Evolutionary conservation across 2,888 invertebrate species (phyloP).

Genomic region (Stenotaenia linearis): DNA sequence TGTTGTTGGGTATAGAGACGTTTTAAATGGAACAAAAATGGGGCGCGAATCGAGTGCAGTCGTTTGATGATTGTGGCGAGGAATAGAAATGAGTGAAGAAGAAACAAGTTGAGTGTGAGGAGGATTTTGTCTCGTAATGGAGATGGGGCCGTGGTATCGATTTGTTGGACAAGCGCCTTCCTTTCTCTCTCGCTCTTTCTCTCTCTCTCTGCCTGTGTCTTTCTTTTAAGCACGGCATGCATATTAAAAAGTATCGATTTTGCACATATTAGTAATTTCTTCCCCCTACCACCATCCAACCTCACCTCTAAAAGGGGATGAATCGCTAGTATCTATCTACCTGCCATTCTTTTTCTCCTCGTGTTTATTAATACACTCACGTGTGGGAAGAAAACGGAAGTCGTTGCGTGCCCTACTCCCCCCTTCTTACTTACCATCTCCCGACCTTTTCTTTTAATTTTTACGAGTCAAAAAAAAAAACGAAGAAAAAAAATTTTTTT

Average conservation of each 20-base stretch:
- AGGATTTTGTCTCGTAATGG: slow-evolving; percentile 28
- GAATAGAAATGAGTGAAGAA: slow-evolving; percentile 26
- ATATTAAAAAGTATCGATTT: slow-evolving; percentile 43
- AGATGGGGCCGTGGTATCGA: slow-evolving; percentile 30
- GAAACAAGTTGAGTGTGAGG: slow-evolving; percentile 26
- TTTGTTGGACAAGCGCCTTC: slow-evolving; percentile 30
- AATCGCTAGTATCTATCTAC: slow-evolving; percentile 32
- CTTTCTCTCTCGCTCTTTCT: slow-evolving; percentile 23
- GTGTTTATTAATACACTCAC: slow-evolving; percentile 24
- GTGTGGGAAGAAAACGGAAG: slow-evolving; percentile 24
- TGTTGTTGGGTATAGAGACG: slow-evolving; percentile 13
- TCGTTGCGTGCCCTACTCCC: not conserved
- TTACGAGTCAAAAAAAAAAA: not conserved
- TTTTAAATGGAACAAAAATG: slow-evolving; percentile 26
- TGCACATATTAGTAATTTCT: slow-evolving; percentile 40
- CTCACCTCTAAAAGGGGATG: slow-evolving; percentile 31
- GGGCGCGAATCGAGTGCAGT: slow-evolving; percentile 26
- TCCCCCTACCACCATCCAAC: not conserved
- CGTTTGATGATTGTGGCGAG: slow-evolving; percentile 26
- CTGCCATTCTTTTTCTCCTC: slow-evolving; percentile 24
- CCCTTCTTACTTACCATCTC: not conserved
- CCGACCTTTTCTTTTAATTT: not conserved
- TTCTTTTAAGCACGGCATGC: slow-evolving; percentile 40
- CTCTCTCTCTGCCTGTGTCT: slow-evolving; percentile 31
- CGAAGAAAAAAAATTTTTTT: not conserved